These are phyloP conservation scores for Premnoplex brunnescens DNA, from an alignment of 2,797 vertebrate genomes.

Conservation along the genomic window DNA sequence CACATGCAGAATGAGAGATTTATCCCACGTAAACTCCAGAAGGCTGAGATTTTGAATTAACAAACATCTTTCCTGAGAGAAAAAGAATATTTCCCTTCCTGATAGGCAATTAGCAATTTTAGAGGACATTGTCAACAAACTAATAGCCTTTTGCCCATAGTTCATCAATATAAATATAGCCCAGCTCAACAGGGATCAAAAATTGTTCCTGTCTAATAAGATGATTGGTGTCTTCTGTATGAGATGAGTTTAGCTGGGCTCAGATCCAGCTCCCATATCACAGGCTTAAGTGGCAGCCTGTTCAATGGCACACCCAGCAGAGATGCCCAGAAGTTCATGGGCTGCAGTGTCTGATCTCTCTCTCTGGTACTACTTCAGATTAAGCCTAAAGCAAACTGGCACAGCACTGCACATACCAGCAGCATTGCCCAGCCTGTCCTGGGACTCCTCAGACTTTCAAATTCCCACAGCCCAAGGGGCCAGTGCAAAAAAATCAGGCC, in stretches of 20 bases:
- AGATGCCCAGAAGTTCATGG: neutral
- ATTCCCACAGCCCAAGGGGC: neutral
- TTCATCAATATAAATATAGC: neutral
- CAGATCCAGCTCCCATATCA: neutral
- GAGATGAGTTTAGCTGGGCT: slow-evolving; percentile 18
- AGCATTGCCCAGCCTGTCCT: neutral
- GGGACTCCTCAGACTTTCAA: neutral
- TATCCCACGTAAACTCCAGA: neutral
- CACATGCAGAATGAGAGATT: neutral
- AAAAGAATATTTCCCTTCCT: neutral
- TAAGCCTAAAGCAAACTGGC: neutral
- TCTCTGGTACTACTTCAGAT: neutral
- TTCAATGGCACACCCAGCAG: neutral
- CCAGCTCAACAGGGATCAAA: neutral
- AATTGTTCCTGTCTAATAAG: neutral
- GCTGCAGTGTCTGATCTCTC: neutral
- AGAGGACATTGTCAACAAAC: slow-evolving; percentile 23
- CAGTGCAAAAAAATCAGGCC: fast-evolving
- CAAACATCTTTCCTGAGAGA: neutral
- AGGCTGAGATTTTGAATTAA: neutral
- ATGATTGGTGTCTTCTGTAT: neutral
- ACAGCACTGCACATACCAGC: fast-evolving
- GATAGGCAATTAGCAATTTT: neutral
- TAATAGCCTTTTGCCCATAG: neutral
- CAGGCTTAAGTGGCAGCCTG: neutral